Evolutionary conservation across 2,888 invertebrate genomes (phyloP), one percentile per base, ranked within the genome.

Genomic region (Azorinus chamasolen): DNA sequence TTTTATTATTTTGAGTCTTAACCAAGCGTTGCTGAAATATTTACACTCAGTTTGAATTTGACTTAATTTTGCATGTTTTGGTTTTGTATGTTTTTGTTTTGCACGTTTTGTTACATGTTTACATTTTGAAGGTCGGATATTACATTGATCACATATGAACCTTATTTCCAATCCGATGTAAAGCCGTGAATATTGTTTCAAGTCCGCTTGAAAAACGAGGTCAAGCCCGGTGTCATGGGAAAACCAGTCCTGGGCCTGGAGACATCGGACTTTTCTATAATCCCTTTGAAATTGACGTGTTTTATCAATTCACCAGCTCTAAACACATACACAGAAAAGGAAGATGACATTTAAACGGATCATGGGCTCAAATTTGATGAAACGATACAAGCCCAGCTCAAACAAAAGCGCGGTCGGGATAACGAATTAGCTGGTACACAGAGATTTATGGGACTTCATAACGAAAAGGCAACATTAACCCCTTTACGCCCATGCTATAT

Each of bases 231-330:
- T 53, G 53, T 53, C 53, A 53, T 53, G 53, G 53, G 53, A 53
- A 53, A 53, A 24, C 32, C 27, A 25, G 3, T 10, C 8, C 5
- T 16, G 25, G 14, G 16, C 53, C 24, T 53, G 25, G 53, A 53
- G 27, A 53, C 53, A 25, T 14, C 8, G 27, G 27, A 53, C 32
- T 27, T 24, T 18, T 12, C 16, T 25, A 27, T 53, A 53, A 53
- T 53, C 53, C 53, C 27, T 53, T 53, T 53, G 53, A 53, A 53
- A 53, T 53, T 53, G 53, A 32, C 53, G 27, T 53, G 53, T 53
- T 53, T 53, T 53, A 53, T 53, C 53, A 53, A 53, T 53, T 27
- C 27, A 53, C 27, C 53, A 6, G 25, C 2, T 12, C 53, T 10
- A 53, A 25, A 53, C 25, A 53, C 25, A 53, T 27, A 53, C 27